Base-by-base conservation (phyloP, 2,797 vertebrate species). In the Sarcophilus harrisii region DNA sequence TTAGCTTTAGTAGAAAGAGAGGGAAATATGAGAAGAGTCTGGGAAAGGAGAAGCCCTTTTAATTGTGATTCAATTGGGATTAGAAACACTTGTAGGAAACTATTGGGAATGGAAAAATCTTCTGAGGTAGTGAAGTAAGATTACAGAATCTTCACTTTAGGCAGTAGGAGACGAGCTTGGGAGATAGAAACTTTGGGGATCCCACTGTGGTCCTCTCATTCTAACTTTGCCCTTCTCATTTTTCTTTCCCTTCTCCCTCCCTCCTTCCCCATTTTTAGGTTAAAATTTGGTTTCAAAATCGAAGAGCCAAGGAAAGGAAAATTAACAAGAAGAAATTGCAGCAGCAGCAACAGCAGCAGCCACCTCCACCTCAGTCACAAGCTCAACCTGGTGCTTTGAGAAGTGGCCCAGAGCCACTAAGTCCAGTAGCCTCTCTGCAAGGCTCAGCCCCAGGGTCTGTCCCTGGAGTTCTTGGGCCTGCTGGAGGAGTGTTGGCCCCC, bases 281-380 rank as follows among this genome's bases (percentile, higher is more conserved):
- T 95, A 99, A 99, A 98, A 99, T 99, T 73, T 99, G 99, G 99
- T 99, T 99, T 98, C 99, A 99, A 97, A 99, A 99, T 54, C 98
- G 99, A 94, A 98, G 99, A 96, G 99, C 99, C 0, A 99, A 99
- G 96, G 99, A 99, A 96, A 98, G 99, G 96, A 99, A 99, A 96
- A 99, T 99, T 97, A 99, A 98, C 97, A 99, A 99, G 97, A 99
- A 99, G 98, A 99, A 99, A 95, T 91, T 98, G 94, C 99, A 99
- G 54, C 54, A 55, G 95, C 99, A 99, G 89, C 98, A 97, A 18
- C 97, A 96, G 10, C 97, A n/a, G 8, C 97, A 96, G 58, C 66
- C 90, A 0, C 91, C 94, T 0, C 92, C 93, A 0, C 57, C 97
- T 0, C 92, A 94, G 0, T 95, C 92, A 0, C 98, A 97, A 91